These are phyloP conservation scores for Drosophila anceps DNA, from an alignment of 2,888 invertebrate species.

Conservation along the genomic window DNA sequence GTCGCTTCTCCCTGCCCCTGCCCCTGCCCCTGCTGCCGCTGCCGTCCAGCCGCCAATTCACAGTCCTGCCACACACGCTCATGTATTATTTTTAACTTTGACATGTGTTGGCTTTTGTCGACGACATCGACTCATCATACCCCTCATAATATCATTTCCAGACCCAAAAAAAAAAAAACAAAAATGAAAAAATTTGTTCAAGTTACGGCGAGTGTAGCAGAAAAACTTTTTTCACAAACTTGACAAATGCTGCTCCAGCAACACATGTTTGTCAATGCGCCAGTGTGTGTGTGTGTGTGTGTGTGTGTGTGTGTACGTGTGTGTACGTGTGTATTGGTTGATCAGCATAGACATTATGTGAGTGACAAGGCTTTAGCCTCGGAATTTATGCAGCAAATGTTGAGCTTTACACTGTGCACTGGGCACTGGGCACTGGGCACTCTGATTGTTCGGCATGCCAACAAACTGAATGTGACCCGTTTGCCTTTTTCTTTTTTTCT, in stretches of 20 bases:
- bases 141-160: constrained; percentile 56
- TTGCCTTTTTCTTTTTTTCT: neutral
- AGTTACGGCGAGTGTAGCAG: constrained; percentile 55
- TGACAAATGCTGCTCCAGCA: constrained; percentile 62
- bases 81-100: constrained; percentile 77
- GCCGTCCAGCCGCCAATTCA: constrained; percentile 25
- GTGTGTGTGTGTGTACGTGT: constrained; percentile 24
- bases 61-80: constrained; percentile 17
- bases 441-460: constrained; percentile 29
- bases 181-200: constrained; percentile 25
- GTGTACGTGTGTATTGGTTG: constrained; percentile 53
- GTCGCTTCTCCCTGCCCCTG: neutral
- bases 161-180: constrained; percentile 8
- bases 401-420: constrained; percentile 6
- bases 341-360: constrained; percentile 71
- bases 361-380: constrained; percentile 67
- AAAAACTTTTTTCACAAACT: constrained; percentile 73
- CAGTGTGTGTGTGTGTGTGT: constrained; percentile 1
- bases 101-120: constrained; percentile 74
- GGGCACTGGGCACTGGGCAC: constrained; percentile 14
- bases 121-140: constrained; percentile 73
- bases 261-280: constrained; percentile 26
- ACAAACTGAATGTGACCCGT: constrained; percentile 48
- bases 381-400: constrained; percentile 21
- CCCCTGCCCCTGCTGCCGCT: neutral